These are phyloP conservation scores for Lutjanus campechanus DNA, from an alignment of 2,797 vertebrate genomes.

Conservation along the genomic window DNA sequence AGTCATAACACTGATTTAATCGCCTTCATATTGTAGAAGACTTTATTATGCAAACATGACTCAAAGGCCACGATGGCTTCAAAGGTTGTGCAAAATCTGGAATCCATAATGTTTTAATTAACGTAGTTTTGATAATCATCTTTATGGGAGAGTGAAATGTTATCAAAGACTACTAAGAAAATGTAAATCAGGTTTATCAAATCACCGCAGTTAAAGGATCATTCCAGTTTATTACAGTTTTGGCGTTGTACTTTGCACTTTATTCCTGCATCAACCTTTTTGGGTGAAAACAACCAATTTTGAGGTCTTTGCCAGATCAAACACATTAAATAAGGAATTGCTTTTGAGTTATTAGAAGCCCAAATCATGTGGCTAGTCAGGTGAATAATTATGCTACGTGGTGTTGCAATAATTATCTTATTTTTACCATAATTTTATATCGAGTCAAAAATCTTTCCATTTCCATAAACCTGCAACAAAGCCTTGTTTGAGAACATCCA, in stretches of 20 bases:
- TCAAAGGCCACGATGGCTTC: background rate
- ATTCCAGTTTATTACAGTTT: background rate
- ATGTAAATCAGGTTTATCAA: background rate
- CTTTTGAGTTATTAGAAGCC: too few relatives aligned
- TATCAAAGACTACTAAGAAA: background rate
- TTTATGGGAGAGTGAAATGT: background rate
- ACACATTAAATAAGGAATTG: too few relatives aligned
- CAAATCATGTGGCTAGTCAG: too few relatives aligned
- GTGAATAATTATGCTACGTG: too few relatives aligned
- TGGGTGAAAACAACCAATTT: too few relatives aligned
- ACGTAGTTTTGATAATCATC: background rate
- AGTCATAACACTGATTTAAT: background rate
- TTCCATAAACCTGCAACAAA: too few relatives aligned
- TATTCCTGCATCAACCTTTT: too few relatives aligned
- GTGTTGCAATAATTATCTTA: too few relatives aligned
- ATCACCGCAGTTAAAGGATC: background rate
- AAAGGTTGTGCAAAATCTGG: background rate
- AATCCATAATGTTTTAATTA: constrained; percentile 6
- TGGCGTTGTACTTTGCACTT: background rate
- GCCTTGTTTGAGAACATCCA: too few relatives aligned
- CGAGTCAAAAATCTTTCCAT: too few relatives aligned
- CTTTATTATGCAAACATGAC: background rate
- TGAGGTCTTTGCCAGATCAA: too few relatives aligned
- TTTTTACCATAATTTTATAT: too few relatives aligned
- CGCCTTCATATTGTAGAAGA: constrained; percentile 1